Base-by-base conservation (phyloP, 1,140 invertebrate species). In the Orchestia grillus region DNA sequence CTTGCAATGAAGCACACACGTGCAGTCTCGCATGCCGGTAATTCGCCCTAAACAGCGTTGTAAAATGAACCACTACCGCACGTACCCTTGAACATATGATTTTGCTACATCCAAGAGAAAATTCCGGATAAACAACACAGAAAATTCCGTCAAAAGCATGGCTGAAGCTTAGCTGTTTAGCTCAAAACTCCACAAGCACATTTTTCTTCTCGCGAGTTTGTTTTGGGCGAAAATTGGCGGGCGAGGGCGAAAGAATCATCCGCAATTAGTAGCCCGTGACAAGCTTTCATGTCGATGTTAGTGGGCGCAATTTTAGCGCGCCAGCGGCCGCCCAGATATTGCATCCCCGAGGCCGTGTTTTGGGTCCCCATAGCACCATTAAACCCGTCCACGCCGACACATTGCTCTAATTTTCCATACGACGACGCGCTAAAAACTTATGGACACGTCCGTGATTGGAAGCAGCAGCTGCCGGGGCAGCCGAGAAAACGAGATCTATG, bases 321-420 rank as follows among this genome's bases (percentile, higher is more conserved):
- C 3, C n/a, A 8, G 19, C 44, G 36, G 8, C 92, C 4, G 43
- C 40, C 92, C 8, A 44, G 92, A 94, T 94, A 94, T 94, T 94
- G 92, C 92, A 44, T 94, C 92, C 92, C 47, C 44, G 92, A 94
- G 92, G 44, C 43, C 92, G 92, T 94, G 92, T 94, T 94, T 94
- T 94, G 92, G 41, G 23, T 4, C 43, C 40, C 92, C 92, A 45
- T 94, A 94, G 44, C 41, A 94, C 92, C 92, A 45, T 94, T 94
- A 94, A 45, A 94, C 44, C 41, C 92, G 92, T 94, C 92, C 41
- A 94, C 92, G 44, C 92, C 92, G 92, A 94, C 92, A 94, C 92
- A 94, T 94, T 47, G 92, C 92, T 94, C 92, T 94, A 94, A 94
- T 94, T 94, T 94, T 44, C 92, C 92, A 94, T 94, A 94, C 92